phyloP scores from a whole-genome alignment of 1,140 invertebrate genomes.

The Diploscapter pachys region DNA sequence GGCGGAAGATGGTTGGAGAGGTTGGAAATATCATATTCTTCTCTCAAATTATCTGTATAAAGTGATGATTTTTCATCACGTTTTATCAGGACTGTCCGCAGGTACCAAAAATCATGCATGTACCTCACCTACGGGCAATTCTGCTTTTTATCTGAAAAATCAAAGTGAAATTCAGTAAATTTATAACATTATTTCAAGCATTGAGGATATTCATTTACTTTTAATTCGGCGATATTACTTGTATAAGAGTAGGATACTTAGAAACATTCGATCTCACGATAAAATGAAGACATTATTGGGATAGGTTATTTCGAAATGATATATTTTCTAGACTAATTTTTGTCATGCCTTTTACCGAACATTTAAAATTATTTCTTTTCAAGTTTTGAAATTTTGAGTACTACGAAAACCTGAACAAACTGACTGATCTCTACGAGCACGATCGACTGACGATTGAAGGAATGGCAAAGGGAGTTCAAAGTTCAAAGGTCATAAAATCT shows the following conservation, averaged over 20 bases:
- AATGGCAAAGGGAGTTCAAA: neutral
- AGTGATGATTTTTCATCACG: no score
- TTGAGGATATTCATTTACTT: no score
- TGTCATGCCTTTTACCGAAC: neutral
- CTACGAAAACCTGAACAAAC: neutral
- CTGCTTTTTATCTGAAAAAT: neutral
- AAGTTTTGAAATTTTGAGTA: neutral
- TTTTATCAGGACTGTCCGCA: no score
- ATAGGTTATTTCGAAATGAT: no score
- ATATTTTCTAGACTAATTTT: no score
- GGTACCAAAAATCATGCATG: no score
- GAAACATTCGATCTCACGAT: no score
- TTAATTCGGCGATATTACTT: no score
- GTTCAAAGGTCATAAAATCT: neutral
- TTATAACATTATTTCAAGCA: neutral
- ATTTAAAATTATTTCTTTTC: neutral
- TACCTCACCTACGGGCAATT: neutral
- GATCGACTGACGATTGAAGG: constrained; percentile 2
- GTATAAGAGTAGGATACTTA: no score
- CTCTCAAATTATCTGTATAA: no score
- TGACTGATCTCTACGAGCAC: constrained; percentile 5
- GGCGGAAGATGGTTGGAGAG: neutral
- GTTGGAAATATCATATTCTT: neutral
- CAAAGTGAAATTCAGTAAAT: neutral
- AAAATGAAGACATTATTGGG: no score